Percentiles rank a stretch among this genome's conserved stretches.
These are phyloP conservation scores for Seriola rivoliana DNA, from an alignment of 2,113 vertebrate genomes.

Conservation along the genomic window DNA sequence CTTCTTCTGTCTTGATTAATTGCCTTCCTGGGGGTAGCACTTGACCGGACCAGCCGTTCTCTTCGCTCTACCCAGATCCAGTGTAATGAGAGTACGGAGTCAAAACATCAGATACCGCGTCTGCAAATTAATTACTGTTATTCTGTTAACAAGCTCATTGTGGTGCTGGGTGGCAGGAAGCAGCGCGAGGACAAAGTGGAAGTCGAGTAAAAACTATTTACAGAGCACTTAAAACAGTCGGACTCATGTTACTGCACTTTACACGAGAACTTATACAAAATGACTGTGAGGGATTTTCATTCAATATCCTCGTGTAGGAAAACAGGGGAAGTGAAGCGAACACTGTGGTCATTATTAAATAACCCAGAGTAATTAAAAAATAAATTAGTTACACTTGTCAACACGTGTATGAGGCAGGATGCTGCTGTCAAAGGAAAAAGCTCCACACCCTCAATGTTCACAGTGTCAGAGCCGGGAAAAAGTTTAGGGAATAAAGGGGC, in stretches of 20 bases:
- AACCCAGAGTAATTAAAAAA: no score
- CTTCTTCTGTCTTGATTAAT: conserved; percentile 35
- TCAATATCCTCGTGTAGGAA: neutral
- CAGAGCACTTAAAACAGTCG: neutral
- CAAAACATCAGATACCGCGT: neutral
- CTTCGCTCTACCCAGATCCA: conserved; percentile 1
- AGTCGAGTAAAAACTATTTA: neutral
- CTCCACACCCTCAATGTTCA: no score
- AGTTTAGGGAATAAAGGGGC: no score
- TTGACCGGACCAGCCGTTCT: conserved; percentile 5
- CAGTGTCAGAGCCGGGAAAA: no score
- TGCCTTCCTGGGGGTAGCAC: neutral
- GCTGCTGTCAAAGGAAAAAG: no score
- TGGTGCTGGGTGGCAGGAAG: neutral
- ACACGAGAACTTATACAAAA: no score
- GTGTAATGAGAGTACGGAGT: conserved; percentile 8
- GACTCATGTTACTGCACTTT: neutral
- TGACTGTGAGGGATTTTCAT: no score
- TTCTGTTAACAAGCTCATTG: conserved; percentile 20
- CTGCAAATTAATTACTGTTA: conserved; percentile 17
- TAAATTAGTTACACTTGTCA: no score
- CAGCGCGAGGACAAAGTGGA: neutral
- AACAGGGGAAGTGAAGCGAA: no score
- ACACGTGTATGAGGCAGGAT: no score
- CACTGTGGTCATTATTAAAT: no score